Conservation (phyloP, 2,113 vertebrate genomes). For the Todiramphus saurophagus region DNA sequence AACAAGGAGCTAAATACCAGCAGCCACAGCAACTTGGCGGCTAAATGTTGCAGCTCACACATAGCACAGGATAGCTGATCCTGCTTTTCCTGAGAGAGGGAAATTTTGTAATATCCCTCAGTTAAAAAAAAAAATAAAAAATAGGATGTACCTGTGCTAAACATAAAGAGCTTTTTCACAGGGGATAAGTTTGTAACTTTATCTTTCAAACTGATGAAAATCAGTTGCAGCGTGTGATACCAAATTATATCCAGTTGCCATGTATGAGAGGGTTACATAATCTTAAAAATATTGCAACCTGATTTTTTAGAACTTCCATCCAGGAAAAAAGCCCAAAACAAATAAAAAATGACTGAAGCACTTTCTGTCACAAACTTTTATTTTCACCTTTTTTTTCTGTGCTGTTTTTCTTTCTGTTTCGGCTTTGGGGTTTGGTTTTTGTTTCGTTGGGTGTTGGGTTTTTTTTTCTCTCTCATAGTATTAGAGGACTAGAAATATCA, state of each 20-base stretch:
- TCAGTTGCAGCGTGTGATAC: not conserved
- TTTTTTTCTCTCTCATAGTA: not conserved
- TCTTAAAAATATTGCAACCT: not conserved
- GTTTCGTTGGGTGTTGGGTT: accelerated
- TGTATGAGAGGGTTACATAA: not conserved
- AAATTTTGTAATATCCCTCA: not conserved
- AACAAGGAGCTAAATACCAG: not conserved
- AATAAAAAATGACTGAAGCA: not conserved
- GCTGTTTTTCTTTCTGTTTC: not conserved
- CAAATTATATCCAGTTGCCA: not conserved
- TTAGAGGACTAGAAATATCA: not conserved
- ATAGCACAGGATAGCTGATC: not conserved
- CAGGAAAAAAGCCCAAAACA: not conserved
- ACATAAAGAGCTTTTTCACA: not conserved
- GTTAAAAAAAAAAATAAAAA: not conserved
- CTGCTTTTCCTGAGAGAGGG: not conserved
- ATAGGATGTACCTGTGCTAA: not conserved
- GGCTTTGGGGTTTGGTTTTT: not conserved
- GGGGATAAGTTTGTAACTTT: not conserved
- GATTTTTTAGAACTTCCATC: not conserved
- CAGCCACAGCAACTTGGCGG: not conserved
- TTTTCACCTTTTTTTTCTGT: not conserved
- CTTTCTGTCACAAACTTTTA: not conserved
- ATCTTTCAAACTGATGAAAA: not conserved
- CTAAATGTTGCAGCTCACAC: not conserved